phyloP scores from a whole-genome alignment of 2,888 invertebrate genomes.

The Miltochrista miniata region DNA sequence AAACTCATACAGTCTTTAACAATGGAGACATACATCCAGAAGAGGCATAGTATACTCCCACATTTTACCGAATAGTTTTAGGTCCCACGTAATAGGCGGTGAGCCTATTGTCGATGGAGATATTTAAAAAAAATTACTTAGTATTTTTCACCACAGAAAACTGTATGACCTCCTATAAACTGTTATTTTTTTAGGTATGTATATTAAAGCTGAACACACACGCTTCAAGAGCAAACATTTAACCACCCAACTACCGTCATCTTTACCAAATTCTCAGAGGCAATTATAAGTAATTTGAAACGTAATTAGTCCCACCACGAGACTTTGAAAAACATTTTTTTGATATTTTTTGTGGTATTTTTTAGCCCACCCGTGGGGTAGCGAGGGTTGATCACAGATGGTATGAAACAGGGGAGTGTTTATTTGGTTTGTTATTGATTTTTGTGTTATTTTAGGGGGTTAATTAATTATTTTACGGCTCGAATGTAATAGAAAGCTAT shows the following conservation, averaged over 20 bases:
- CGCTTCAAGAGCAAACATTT: neutral
- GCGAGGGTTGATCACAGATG: constrained; percentile 42
- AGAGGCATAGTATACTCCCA: too few relatives aligned
- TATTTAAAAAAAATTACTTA: too few relatives aligned
- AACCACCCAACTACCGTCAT: neutral
- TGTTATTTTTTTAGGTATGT: neutral
- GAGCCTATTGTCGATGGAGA: too few relatives aligned
- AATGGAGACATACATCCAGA: too few relatives aligned
- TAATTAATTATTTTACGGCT: constrained; percentile 4
- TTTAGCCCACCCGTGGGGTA: constrained; percentile 39
- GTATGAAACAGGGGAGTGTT: constrained; percentile 26
- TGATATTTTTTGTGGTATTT: constrained; percentile 33
- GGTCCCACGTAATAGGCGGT: too few relatives aligned
- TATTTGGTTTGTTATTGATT: constrained; percentile 38
- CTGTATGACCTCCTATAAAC: too few relatives aligned
- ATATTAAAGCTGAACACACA: neutral
- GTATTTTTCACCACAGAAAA: too few relatives aligned
- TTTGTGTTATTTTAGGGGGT: constrained; percentile 33
- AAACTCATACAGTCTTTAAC: too few relatives aligned
- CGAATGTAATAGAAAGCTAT: neutral
- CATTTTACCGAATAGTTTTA: too few relatives aligned
- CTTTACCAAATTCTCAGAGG: constrained; percentile 8
- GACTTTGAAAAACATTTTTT: too few relatives aligned
- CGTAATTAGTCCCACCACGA: constrained; percentile 36
- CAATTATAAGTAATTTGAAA: constrained; percentile 41